phyloP scores from a whole-genome alignment of 2,113 vertebrate genomes.

The Cyphomyrus plagiostoma region DNA sequence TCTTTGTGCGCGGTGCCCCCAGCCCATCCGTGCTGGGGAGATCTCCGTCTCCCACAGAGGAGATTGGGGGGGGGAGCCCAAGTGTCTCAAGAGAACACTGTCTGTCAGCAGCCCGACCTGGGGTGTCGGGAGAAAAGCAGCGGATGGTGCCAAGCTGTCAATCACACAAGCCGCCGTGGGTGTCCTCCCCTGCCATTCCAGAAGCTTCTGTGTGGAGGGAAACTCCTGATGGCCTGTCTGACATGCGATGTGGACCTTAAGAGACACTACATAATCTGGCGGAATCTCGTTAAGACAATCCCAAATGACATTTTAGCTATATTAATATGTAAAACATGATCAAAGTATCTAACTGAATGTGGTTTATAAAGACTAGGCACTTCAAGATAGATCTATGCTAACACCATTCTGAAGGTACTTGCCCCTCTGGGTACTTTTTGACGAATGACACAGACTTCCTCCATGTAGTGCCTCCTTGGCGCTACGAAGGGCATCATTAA shows the following conservation, averaged over 20 bases:
- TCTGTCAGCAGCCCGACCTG: not conserved
- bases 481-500: not conserved
- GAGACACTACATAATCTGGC: too few relatives aligned
- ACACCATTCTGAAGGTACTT: not conserved
- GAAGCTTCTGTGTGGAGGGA: not conserved
- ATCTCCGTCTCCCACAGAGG: not conserved
- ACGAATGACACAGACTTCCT: not conserved
- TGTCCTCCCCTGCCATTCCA: not conserved
- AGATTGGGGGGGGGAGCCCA: not conserved
- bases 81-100: not conserved
- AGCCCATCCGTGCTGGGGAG: not conserved
- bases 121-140: not conserved
- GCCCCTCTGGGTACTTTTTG: not conserved
- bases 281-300: not conserved
- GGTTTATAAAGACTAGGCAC: not conserved
- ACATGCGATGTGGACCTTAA: not conserved
- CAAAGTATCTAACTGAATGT: not conserved
- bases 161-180: not conserved
- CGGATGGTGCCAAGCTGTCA: not conserved
- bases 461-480: not conserved
- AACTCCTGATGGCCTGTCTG: not conserved
- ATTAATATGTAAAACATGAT: not conserved
- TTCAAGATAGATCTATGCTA: not conserved
- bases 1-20: not conserved
- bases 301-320: not conserved